A percentile compares a stretch with the other conserved stretches of the same genome.
Evolutionary conservation across 2,797 vertebrate species (phyloP).

Genomic region (Arctocebus calabarensis): DNA sequence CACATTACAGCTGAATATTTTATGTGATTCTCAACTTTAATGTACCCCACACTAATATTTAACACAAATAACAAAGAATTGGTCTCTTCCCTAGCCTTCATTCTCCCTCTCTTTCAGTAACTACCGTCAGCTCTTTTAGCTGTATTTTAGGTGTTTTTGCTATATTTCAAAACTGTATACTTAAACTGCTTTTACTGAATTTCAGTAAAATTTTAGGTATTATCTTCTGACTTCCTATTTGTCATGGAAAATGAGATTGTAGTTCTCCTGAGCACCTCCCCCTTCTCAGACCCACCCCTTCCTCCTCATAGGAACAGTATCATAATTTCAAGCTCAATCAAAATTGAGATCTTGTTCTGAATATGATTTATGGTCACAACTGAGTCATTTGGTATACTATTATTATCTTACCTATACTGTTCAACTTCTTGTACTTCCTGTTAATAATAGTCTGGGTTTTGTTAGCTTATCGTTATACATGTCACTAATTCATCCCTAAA

Average conservation of each 20-base stretch:
- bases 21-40: neutral
- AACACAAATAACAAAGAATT: neutral
- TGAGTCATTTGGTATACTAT: conserved; percentile 10
- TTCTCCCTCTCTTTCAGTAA: neutral
- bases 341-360: conserved; percentile 4
- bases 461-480: neutral
- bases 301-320: neutral
- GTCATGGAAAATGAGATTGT: neutral
- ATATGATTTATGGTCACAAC: conserved; percentile 12
- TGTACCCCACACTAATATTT: neutral
- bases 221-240: conserved; percentile 11
- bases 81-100: neutral
- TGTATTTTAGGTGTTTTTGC: neutral
- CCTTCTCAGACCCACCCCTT: neutral
- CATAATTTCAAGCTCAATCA: neutral
- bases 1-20: neutral
- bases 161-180: neutral
- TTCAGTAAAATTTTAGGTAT: conserved; percentile 52
- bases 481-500: neutral
- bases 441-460: conserved; percentile 5
- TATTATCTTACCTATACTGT: conserved; percentile 15
- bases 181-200: neutral
- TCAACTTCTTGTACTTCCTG: conserved; percentile 21
- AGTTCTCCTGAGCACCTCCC: neutral
- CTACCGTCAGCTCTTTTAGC: neutral